These are phyloP conservation scores for Phocoena sinus DNA, from an alignment of 2,113 vertebrate genomes.

Conservation along the genomic window DNA sequence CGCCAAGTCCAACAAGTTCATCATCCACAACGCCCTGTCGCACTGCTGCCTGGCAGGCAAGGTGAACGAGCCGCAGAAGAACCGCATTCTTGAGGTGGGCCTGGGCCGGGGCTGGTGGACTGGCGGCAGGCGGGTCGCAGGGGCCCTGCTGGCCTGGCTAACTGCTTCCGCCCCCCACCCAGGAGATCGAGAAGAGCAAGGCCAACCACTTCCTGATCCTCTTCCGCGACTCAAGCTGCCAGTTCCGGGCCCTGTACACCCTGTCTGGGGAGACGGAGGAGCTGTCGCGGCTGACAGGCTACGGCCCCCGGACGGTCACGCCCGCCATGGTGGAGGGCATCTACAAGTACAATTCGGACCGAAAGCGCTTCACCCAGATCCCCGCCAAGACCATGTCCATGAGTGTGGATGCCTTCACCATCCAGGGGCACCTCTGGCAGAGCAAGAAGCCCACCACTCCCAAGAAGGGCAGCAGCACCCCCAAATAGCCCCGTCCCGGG, in stretches of 20 bases:
- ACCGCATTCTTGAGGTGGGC: conserved; percentile 92
- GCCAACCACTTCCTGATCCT: conserved; percentile 95
- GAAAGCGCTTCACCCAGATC: conserved; percentile 93
- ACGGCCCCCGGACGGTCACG: conserved; percentile 85
- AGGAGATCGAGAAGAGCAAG: conserved; percentile 92
- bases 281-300: conserved; percentile 87
- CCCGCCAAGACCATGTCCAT: conserved; percentile 96
- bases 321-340: conserved; percentile 90
- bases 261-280: conserved; percentile 89
- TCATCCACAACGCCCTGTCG: conserved; percentile 93
- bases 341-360: conserved; percentile 95
- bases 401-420: conserved; percentile 94
- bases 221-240: conserved; percentile 92
- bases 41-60: conserved; percentile 94
- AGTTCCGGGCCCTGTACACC: conserved; percentile 93
- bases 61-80: conserved; percentile 94
- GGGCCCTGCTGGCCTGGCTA: accelerated
- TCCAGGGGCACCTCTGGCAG: conserved; percentile 92
- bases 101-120: accelerated
- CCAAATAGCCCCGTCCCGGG: conserved; percentile 77
- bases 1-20: conserved; percentile 96
- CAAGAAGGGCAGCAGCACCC: conserved; percentile 88
- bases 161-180: neutral
- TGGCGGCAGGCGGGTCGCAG: accelerated
- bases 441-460: conserved; percentile 89